Percentiles rank a stretch among this genome's conserved stretches.
phyloP scores from a whole-genome alignment of 2,797 vertebrate species.

The Lacerta agilis region DNA sequence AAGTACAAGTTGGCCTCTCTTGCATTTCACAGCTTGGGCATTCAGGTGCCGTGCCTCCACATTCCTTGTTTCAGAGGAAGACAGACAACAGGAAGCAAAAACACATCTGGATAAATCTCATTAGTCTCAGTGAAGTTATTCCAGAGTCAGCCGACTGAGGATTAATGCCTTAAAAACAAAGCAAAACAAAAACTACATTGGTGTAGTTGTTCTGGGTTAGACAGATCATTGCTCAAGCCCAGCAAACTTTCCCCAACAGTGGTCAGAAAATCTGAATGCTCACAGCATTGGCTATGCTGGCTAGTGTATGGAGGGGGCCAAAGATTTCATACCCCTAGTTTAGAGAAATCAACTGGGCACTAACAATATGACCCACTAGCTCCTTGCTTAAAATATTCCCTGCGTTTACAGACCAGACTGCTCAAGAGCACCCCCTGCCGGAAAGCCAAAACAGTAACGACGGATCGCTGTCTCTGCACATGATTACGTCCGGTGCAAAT shows the following conservation, averaged over 20 bases:
- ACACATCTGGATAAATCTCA: not conserved
- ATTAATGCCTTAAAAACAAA: not conserved
- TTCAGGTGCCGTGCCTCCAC: not conserved
- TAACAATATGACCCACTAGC: too few species aligned
- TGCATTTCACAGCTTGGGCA: not conserved
- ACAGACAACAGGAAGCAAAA: not conserved
- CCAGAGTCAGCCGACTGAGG: not conserved
- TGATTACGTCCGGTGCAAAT: not conserved
- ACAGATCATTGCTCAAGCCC: not conserved
- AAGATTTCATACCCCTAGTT: not conserved
- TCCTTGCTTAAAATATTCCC: too few species aligned
- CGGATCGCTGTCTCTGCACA: too few species aligned
- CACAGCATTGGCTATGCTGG: not conserved
- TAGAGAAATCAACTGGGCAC: not conserved
- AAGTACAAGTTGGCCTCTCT: not conserved
- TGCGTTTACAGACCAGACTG: not conserved
- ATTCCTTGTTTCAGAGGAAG: not conserved
- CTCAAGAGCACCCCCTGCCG: slow-evolving; percentile 15
- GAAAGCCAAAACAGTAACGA: not conserved
- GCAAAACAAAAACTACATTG: too few species aligned
- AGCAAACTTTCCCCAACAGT: not conserved
- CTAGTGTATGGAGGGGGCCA: not conserved
- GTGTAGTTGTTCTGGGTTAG: not conserved
- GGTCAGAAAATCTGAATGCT: not conserved
- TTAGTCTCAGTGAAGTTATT: not conserved